Evolutionary conservation across 2,888 invertebrate species (phyloP), one percentile per base, ranked within the genome.

Genomic region (Rhynchonema sp.): DNA sequence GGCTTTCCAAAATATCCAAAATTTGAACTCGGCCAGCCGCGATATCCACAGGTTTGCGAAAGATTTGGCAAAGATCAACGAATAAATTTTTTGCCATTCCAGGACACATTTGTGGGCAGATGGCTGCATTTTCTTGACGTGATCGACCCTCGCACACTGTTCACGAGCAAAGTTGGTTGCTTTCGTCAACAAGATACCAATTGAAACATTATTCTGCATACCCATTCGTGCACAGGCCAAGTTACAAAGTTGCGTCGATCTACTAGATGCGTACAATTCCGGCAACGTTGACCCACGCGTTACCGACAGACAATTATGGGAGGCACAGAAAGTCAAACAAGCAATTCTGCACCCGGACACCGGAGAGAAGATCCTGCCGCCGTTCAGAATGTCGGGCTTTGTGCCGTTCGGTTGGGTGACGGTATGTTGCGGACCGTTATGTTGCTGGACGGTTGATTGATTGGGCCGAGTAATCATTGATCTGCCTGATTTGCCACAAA

Each of bases 301-400:
- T 6, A 71, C 72, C 2, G 69, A 76, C 63, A 63, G 69, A 61
- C 66, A 76, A 55, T 65, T 78, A 60, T 78, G 78, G 78, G 67
- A 74, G 62, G 78, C 78, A 6, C 77, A 77, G 66, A 78, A 77
- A 63, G 68, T 76, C 26, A 76, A 75, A 28, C 58, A 56, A 46
- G 57, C 38, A 22, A 59, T 38, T 1, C 1, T 53, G 1, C 76
- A 76, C 65, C 75, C 76, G 53, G 76, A 76, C 62, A 76, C 75
- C 0, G 75, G 77, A 1, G 73, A 79, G 62, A 77, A 76, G 64
- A 71, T 78, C 1, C 71, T 76, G 52, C 75, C 76, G 71, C 78
- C 78, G 17, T 78, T 78, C 64, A 66, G 78, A 62, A 79, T 79
- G 78, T 75, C 76, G 63, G 78, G 77, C 22, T 77, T 72, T 69